phyloP scores from a whole-genome alignment of 1,140 invertebrate species.

The Thrips palmi region DNA sequence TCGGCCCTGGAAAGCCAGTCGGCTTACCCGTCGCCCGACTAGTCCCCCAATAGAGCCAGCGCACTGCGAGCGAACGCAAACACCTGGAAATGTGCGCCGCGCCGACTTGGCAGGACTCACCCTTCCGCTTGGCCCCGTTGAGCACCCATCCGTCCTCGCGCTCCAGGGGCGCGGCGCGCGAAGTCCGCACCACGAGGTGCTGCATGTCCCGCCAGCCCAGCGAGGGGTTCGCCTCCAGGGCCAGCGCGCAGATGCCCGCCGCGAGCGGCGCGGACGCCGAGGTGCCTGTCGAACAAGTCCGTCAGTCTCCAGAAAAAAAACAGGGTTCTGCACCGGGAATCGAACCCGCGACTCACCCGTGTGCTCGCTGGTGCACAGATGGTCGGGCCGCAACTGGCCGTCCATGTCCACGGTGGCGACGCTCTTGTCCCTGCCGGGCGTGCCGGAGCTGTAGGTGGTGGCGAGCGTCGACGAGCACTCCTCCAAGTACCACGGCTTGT shows the following conservation, averaged over 20 bases:
- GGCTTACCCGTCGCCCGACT: no score
- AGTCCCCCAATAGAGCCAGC: no score
- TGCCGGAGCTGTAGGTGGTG: conserved; percentile 90
- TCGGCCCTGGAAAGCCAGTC: no score
- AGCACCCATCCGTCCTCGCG: conserved; percentile 77
- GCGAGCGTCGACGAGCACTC: conserved; percentile 93
- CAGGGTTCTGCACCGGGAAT: not conserved
- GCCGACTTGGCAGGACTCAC: conserved; percentile 18
- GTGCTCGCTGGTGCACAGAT: conserved; percentile 75
- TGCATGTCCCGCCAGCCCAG: conserved; percentile 97
- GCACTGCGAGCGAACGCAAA: no score
- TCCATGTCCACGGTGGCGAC: conserved; percentile 95
- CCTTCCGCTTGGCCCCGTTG: conserved; percentile 80
- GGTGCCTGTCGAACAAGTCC: conserved; percentile 35
- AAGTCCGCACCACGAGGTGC: conserved; percentile 87
- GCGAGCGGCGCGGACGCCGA: conserved; percentile 91
- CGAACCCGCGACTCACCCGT: conserved; percentile 36
- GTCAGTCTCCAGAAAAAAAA: not conserved
- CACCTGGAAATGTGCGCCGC: not conserved
- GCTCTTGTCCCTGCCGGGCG: conserved; percentile 81
- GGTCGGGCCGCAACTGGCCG: conserved; percentile 57
- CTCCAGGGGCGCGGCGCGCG: conserved; percentile 55
- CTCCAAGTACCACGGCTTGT: conserved; percentile 95
- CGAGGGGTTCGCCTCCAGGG: conserved; percentile 81
- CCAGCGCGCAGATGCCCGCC: conserved; percentile 84